Base-by-base conservation (phyloP, 2,113 vertebrate genomes). In the Poeciliopsis occidentalis region DNA sequence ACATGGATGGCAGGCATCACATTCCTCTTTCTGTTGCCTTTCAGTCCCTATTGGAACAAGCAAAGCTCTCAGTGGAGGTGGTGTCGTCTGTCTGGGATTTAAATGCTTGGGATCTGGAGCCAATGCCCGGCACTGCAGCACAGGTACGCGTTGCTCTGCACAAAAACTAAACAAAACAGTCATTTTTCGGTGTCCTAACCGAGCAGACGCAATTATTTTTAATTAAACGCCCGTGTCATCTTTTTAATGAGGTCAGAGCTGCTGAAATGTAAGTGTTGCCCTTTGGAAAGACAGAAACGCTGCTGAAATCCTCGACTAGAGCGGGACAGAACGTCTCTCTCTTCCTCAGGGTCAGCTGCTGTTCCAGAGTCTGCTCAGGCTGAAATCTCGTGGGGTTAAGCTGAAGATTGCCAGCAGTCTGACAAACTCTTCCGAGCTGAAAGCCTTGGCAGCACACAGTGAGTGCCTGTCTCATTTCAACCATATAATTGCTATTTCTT, bases 1-100 rank as follows among this genome's bases (percentile, higher is more conserved):
- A 93, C 78, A 79, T 91, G 85, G 95, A 94, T 75, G 92, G 92
- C 79, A 93, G 93, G 61, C 91, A 86, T 34, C 93, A 94, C 89
- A 91, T 96, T 77, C 91, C 96, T 71, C 95, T 98, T 89, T 95
- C 95, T 78, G 94, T 90, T 87, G 96, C 95, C 84, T 96, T 97
- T 89, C 95, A 96, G 91, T 94, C 94, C 66, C 94, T 98, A 81
- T 90, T 98, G 95, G 95, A 96, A 76, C 94, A 94, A 91, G 97
- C 96, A 69, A 93, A 94, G 93, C 93, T 93, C 87, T 96, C 96
- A 51, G 93, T 98, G 73, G 96, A 98, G 92, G 94, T 98, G 85
- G 97, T 98, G 37, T 98, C 97, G 81, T 96, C 97, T 78, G 95
- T 95, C 80, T 98, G 96, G 96, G 92, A 85, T 67, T 80, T 94